These are phyloP conservation scores for Pristionchus entomophagus DNA, from an alignment of 2,888 invertebrate species.

Conservation along the genomic window DNA sequence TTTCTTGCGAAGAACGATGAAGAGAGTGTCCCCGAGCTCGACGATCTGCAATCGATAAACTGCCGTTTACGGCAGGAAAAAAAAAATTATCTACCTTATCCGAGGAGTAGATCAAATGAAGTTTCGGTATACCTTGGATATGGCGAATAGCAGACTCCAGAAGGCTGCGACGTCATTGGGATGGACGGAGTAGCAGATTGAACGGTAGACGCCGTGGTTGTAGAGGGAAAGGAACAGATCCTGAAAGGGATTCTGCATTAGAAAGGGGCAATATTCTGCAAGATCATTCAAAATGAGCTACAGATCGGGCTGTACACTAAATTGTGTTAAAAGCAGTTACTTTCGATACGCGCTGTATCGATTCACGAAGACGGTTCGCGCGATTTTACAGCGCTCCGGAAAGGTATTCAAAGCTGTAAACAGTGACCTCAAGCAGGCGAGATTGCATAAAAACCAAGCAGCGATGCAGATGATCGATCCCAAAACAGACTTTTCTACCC, in stretches of 20 bases:
- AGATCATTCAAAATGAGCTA: too few species aligned
- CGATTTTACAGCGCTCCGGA: too few species aligned
- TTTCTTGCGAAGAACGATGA: slow-evolving; percentile 73
- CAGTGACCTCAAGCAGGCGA: too few species aligned
- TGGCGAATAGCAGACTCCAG: slow-evolving; percentile 71
- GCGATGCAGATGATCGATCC: too few species aligned
- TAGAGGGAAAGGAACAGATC: slow-evolving; percentile 66
- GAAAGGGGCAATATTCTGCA: background rate
- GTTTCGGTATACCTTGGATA: slow-evolving; percentile 63
- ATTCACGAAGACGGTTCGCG: too few species aligned
- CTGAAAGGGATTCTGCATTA: slow-evolving; percentile 52
- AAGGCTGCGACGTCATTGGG: slow-evolving; percentile 67
- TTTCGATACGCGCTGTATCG: too few species aligned
- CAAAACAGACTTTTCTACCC: too few species aligned
- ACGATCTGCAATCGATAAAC: slow-evolving; percentile 56
- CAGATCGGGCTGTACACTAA: too few species aligned
- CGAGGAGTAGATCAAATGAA: background rate
- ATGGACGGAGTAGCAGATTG: slow-evolving; percentile 70
- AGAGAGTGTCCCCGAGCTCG: slow-evolving; percentile 74
- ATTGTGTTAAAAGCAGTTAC: too few species aligned
- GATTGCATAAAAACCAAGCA: too few species aligned
- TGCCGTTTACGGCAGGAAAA: too few species aligned
- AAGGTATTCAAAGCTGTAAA: too few species aligned
- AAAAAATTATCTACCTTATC: background rate
- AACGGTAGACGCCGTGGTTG: slow-evolving; percentile 62